Conservation (phyloP, 2,113 vertebrate genomes). For the Anser cygnoides region DNA sequence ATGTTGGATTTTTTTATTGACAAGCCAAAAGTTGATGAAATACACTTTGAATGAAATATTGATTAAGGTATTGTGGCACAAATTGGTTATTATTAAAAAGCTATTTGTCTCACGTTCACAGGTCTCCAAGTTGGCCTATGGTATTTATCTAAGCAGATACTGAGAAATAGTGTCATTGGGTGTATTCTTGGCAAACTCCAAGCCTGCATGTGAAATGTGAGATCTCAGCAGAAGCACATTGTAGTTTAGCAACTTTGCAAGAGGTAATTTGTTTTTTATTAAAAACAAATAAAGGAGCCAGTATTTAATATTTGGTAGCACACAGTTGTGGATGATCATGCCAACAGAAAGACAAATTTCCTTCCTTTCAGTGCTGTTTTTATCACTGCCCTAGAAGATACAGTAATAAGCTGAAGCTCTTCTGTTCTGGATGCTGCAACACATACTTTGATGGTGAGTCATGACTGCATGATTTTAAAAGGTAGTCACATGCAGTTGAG, state of each 20-base stretch:
- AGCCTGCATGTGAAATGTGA: background rate
- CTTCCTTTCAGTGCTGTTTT: background rate
- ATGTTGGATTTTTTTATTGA: background rate
- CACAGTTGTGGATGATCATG: background rate
- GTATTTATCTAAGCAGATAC: background rate
- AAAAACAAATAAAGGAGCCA: background rate
- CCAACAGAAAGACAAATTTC: background rate
- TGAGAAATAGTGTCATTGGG: background rate
- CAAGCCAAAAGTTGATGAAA: background rate
- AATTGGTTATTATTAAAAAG: background rate
- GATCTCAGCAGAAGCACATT: background rate
- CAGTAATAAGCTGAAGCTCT: background rate
- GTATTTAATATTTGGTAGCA: background rate
- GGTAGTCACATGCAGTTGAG: conserved; percentile 41
- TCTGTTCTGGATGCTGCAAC: conserved; percentile 14
- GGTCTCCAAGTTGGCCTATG: background rate
- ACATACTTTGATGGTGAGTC: conserved; percentile 37
- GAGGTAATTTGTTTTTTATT: background rate
- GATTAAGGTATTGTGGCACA: background rate
- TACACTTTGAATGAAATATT: background rate
- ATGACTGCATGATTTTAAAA: conserved; percentile 57
- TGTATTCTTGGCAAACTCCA: background rate
- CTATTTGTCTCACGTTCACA: background rate
- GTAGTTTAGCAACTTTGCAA: background rate
- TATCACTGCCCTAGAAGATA: background rate